phyloP scores from a whole-genome alignment of 2,888 invertebrate species.

The Eilema caniola region DNA sequence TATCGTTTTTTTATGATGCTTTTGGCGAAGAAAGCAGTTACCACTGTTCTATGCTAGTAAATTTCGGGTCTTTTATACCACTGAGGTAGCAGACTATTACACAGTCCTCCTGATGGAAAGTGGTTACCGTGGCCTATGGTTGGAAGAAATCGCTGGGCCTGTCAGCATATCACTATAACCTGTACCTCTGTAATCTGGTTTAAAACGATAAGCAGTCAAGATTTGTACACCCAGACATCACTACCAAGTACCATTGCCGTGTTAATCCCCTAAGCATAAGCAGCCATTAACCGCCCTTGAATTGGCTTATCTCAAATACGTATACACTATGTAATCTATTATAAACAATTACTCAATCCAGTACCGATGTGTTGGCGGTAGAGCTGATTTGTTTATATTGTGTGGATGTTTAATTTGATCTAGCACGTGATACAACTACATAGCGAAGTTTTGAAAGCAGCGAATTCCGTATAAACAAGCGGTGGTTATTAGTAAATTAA shows the following conservation, averaged over 20 bases:
- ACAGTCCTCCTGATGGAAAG: no score
- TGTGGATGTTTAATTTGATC: conserved; percentile 18
- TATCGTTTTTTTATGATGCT: no score
- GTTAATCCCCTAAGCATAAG: conserved; percentile 1
- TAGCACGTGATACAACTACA: conserved; percentile 28
- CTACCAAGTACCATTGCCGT: background rate
- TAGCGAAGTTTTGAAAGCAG: background rate
- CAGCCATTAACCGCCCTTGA: conserved; percentile 13
- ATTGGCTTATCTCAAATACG: background rate
- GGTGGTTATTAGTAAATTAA: conserved; percentile 4
- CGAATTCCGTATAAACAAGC: background rate
- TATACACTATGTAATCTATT: conserved; percentile 9
- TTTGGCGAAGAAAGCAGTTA: no score
- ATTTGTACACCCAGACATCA: no score
- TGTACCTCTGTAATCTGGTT: no score
- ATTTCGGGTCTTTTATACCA: no score
- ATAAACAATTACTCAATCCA: conserved; percentile 18
- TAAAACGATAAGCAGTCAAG: no score
- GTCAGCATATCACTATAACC: no score
- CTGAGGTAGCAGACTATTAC: no score
- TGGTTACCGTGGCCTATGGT: no score
- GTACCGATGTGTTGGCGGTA: conserved; percentile 3
- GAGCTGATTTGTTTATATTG: conserved; percentile 32
- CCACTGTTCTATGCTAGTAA: no score
- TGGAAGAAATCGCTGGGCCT: no score